phyloP scores from a whole-genome alignment of 2,113 vertebrate genomes.

The Gasterosteus aculeatus region DNA sequence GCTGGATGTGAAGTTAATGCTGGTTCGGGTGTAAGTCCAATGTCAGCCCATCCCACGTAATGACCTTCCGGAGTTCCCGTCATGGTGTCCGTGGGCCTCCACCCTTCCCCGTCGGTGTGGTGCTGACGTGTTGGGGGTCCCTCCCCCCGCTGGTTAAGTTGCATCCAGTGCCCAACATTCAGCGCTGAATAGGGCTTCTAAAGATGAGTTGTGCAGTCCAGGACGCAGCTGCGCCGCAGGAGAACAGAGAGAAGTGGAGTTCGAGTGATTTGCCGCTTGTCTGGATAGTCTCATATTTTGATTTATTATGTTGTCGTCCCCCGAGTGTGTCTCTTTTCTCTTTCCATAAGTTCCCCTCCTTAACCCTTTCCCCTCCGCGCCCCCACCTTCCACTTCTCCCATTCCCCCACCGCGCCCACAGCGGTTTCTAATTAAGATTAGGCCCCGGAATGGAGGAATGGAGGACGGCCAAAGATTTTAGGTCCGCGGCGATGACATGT shows the following conservation, averaged over 20 bases:
- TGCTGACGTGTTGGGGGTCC: constrained; percentile 43
- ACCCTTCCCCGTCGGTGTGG: constrained; percentile 4
- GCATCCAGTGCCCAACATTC: constrained; percentile 58
- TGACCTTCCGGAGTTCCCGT: constrained; percentile 17
- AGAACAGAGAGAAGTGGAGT: no score
- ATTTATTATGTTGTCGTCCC: constrained; percentile 54
- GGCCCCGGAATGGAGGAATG: constrained; percentile 42
- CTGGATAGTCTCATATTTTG: constrained; percentile 43
- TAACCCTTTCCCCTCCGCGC: background rate
- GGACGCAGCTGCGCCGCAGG: constrained; percentile 43
- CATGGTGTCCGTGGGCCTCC: constrained; percentile 9
- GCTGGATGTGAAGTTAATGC: no score
- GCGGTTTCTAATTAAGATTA: constrained; percentile 70
- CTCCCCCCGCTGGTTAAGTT: constrained; percentile 55
- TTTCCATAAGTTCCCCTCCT: background rate
- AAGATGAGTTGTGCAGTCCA: constrained; percentile 31
- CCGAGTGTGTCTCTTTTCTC: constrained; percentile 21
- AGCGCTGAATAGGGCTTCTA: constrained; percentile 45
- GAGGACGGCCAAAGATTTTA: constrained; percentile 43
- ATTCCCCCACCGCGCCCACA: constrained; percentile 38
- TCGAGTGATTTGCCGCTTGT: constrained; percentile 53
- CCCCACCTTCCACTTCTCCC: background rate
- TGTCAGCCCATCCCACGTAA: constrained; percentile 11
- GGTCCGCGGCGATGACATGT: constrained; percentile 19
- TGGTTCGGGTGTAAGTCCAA: background rate